Percentiles rank a stretch among this genome's conserved stretches.
These are phyloP conservation scores for Macrophya annulata DNA, from an alignment of 2,888 invertebrate genomes.

Conservation along the genomic window DNA sequence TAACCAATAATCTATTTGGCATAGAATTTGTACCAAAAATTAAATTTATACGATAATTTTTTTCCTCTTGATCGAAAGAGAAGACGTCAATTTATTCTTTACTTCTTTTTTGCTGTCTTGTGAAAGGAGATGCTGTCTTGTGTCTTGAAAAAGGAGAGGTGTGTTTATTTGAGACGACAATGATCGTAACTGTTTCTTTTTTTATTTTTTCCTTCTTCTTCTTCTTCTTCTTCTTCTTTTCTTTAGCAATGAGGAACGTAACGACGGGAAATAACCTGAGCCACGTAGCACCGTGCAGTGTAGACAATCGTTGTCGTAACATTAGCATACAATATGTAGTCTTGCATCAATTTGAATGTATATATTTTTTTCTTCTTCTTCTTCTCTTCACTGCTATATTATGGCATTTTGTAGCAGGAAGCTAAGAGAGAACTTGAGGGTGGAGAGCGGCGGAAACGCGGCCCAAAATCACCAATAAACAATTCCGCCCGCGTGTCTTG, in stretches of 20 bases:
- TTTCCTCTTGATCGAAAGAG: too few species aligned
- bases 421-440: neutral
- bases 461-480: constrained; percentile 48
- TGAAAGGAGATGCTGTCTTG: neutral
- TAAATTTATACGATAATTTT: neutral
- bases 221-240: neutral
- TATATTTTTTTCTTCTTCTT: constrained; percentile 1
- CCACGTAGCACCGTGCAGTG: constrained; percentile 35
- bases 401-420: constrained; percentile 4
- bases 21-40: constrained; percentile 12
- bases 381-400: neutral
- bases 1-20: neutral
- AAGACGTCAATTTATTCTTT: too few species aligned
- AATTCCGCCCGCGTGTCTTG: constrained; percentile 38
- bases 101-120: too few species aligned
- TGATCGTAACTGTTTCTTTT: constrained; percentile 20
- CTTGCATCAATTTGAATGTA: constrained; percentile 49
- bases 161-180: constrained; percentile 4
- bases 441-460: constrained; percentile 7
- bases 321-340: constrained; percentile 54
- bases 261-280: constrained; percentile 49
- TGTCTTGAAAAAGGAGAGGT: neutral
- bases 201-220: neutral
- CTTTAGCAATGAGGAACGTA: neutral
- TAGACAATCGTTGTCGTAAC: constrained; percentile 36